Conservation (phyloP, 1,140 invertebrate genomes). For the Drosophila aff. region DNA sequence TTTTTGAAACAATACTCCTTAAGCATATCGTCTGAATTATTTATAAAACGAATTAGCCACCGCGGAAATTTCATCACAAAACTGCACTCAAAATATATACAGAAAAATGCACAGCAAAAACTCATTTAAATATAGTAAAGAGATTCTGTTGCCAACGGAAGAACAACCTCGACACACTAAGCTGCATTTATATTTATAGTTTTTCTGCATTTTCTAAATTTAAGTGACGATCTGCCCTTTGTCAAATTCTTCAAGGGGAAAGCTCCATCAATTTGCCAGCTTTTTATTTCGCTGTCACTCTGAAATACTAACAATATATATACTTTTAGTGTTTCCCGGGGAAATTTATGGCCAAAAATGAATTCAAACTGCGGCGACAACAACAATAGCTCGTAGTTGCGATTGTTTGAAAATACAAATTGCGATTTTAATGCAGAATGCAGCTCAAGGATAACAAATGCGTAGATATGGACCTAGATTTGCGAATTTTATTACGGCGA, state of each 20-base stretch:
- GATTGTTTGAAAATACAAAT: constrained; percentile 68
- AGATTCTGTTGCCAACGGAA: constrained; percentile 52
- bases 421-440: constrained; percentile 48
- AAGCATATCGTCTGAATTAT: not conserved
- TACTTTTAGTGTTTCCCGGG: constrained; percentile 26
- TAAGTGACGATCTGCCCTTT: constrained; percentile 48
- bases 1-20: not conserved
- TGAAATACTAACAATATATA: constrained; percentile 2
- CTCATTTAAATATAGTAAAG: constrained; percentile 16
- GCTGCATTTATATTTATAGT: constrained; percentile 53
- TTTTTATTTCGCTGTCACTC: constrained; percentile 59
- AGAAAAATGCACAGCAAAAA: not conserved
- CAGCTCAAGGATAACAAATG: constrained; percentile 80
- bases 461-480: constrained; percentile 84
- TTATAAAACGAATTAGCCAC: not conserved
- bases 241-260: constrained; percentile 8
- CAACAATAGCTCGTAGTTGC: constrained; percentile 20
- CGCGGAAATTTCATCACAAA: not conserved
- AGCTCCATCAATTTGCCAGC: constrained; percentile 10
- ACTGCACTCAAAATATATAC: constrained; percentile 2
- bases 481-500: constrained; percentile 75
- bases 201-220: constrained; percentile 52
- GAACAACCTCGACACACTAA: constrained; percentile 74
- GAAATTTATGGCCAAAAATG: constrained; percentile 62
- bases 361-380: constrained; percentile 33